A percentile compares a stretch with the other conserved stretches of the same genome.
These are phyloP conservation scores for Indicator indicator DNA, from an alignment of 2,113 vertebrate genomes.

Conservation along the genomic window DNA sequence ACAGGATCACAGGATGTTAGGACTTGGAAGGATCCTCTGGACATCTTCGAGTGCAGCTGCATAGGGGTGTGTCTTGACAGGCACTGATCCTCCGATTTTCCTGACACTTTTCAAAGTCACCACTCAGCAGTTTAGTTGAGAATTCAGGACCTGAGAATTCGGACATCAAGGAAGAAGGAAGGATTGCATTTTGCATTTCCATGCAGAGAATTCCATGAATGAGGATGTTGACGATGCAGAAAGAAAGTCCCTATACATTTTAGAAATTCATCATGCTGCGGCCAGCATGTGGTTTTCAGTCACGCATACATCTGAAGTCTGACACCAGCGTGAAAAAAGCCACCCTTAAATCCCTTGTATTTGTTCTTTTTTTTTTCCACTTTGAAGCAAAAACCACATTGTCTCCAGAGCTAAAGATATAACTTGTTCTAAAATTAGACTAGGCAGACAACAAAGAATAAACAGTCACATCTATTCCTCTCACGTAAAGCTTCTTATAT, in stretches of 20 bases:
- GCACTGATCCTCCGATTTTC: neutral
- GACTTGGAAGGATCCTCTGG: too few relatives aligned
- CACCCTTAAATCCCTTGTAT: neutral
- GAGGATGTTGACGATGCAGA: neutral
- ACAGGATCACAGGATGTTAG: too few relatives aligned
- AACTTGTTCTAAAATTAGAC: neutral
- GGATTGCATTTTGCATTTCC: constrained; percentile 6
- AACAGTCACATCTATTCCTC: neutral
- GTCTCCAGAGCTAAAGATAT: neutral
- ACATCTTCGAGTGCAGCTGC: neutral
- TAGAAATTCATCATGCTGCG: neutral
- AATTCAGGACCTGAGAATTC: neutral
- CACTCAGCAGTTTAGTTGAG: neutral
- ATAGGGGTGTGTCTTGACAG: neutral
- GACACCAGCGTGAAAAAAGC: neutral
- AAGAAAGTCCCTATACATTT: neutral
- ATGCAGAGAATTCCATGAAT: constrained; percentile 26
- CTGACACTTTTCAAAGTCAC: neutral
- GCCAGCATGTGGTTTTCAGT: constrained; percentile 20
- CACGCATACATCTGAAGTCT: neutral
- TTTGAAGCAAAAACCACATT: constrained; percentile 23
- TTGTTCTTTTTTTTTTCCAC: constrained; percentile 1
- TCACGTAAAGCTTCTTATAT: neutral
- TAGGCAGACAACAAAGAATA: neutral
- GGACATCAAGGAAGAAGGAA: neutral